Conservation (phyloP, 2,888 invertebrate genomes). For the Mylabris sibirica region DNA sequence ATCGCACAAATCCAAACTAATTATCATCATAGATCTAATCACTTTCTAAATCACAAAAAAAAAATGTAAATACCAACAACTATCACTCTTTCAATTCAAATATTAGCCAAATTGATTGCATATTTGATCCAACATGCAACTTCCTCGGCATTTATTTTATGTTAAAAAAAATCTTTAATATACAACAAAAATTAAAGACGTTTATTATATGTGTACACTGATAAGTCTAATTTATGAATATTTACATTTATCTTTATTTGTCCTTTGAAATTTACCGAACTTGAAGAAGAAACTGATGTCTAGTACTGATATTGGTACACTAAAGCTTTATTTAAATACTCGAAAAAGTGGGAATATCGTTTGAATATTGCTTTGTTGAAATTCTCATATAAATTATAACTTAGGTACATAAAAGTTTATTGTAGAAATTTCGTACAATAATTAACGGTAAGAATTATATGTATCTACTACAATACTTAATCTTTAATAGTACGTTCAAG, state of each 20-base stretch:
- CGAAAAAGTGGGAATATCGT: neutral
- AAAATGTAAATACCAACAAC: neutral
- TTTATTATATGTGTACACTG: neutral
- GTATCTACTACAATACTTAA: neutral
- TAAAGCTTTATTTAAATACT: too few species aligned
- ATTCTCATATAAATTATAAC: too few species aligned
- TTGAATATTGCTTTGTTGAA: too few species aligned
- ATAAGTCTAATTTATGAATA: conserved; percentile 4
- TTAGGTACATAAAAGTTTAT: too few species aligned
- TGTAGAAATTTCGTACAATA: neutral
- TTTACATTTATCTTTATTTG: neutral
- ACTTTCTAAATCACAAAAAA: neutral
- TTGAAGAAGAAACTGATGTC: neutral
- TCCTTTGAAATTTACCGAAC: neutral
- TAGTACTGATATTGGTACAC: neutral
- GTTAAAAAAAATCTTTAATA: neutral
- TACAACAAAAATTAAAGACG: neutral
- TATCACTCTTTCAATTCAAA: neutral
- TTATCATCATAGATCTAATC: neutral
- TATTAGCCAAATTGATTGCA: neutral
- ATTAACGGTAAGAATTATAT: neutral
- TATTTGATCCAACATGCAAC: neutral
- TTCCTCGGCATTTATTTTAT: neutral
- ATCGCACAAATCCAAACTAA: neutral
- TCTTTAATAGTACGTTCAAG: neutral